A percentile compares a stretch with the other conserved stretches of the same genome.
These are phyloP conservation scores for Melipona bicolor DNA, from an alignment of 2,888 invertebrate genomes.

Conservation along the genomic window DNA sequence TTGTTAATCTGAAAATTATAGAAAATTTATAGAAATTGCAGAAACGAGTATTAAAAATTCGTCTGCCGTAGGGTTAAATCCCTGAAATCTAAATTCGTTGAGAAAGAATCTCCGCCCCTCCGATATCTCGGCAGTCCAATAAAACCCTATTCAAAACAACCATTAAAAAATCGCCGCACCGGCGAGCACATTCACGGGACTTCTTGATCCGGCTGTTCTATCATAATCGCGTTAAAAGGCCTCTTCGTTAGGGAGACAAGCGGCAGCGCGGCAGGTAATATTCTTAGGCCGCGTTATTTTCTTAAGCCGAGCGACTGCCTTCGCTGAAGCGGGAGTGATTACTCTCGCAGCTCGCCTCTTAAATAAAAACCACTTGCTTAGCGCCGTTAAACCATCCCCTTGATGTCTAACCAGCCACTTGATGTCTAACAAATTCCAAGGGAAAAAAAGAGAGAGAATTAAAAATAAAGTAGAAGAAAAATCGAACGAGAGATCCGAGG, in stretches of 20 bases:
- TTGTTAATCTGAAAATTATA: too few species aligned
- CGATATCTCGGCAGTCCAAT: background rate
- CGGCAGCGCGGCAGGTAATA: conserved; percentile 40
- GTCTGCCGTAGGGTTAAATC: background rate
- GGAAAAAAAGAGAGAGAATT: background rate
- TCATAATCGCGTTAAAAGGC: conserved; percentile 46
- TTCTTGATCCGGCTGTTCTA: conserved; percentile 35
- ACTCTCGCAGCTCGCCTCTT: conserved; percentile 39
- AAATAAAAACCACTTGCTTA: conserved; percentile 51
- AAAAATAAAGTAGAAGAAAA: too few species aligned
- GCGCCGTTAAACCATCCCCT: conserved; percentile 31
- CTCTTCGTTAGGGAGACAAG: conserved; percentile 56
- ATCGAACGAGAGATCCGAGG: too few species aligned
- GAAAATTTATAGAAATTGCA: too few species aligned
- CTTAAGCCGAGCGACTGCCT: conserved; percentile 45
- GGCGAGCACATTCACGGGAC: conserved; percentile 18
- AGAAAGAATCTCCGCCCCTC: background rate
- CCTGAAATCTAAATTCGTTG: background rate
- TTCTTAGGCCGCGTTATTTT: conserved; percentile 55
- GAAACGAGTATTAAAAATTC: too few species aligned
- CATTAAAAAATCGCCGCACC: conserved; percentile 33
- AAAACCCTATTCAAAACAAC: conserved; percentile 12
- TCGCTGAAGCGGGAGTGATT: conserved; percentile 39
- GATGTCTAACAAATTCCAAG: background rate
- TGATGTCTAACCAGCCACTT: background rate